Percentiles rank a stretch among this genome's conserved stretches.
These are phyloP conservation scores for Pocillopora grandis DNA, from an alignment of 92 coral and sea anemone genomes.

Conservation along the genomic window DNA sequence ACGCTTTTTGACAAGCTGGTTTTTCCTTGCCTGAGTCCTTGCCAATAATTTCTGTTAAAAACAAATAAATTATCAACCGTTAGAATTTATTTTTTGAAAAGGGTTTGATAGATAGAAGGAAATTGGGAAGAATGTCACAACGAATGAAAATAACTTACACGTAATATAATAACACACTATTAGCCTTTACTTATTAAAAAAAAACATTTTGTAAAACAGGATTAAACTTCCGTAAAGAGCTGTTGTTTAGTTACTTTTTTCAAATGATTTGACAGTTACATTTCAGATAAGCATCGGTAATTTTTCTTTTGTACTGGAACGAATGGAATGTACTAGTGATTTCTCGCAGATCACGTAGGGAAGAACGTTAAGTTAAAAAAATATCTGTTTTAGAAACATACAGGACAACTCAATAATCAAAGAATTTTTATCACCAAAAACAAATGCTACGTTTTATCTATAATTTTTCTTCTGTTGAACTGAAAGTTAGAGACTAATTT, in stretches of 20 bases:
- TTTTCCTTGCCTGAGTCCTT: conserved; percentile 94
- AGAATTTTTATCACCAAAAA: too few species aligned
- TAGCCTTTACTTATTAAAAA: background rate
- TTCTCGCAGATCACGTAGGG: background rate
- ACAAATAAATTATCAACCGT: background rate
- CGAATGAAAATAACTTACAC: background rate
- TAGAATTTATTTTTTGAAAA: background rate
- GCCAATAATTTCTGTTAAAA: conserved; percentile 78
- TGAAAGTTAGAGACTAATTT: too few species aligned
- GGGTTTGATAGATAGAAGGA: background rate
- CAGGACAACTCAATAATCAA: background rate
- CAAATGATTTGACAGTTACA: background rate
- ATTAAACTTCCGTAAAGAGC: background rate
- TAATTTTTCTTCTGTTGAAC: too few species aligned
- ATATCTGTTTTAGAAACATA: background rate
- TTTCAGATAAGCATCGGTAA: background rate
- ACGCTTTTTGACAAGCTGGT: conserved; percentile 80
- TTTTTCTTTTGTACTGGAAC: conserved; percentile 4
- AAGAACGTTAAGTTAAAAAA: background rate
- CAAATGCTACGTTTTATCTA: too few species aligned
- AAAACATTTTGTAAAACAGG: background rate
- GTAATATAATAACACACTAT: background rate
- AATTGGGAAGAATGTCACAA: background rate
- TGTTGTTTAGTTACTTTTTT: background rate
- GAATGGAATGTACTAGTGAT: conserved; percentile 35